Evolutionary conservation across 2,797 vertebrate species (phyloP).

Genomic region (Myotis daubentonii): DNA sequence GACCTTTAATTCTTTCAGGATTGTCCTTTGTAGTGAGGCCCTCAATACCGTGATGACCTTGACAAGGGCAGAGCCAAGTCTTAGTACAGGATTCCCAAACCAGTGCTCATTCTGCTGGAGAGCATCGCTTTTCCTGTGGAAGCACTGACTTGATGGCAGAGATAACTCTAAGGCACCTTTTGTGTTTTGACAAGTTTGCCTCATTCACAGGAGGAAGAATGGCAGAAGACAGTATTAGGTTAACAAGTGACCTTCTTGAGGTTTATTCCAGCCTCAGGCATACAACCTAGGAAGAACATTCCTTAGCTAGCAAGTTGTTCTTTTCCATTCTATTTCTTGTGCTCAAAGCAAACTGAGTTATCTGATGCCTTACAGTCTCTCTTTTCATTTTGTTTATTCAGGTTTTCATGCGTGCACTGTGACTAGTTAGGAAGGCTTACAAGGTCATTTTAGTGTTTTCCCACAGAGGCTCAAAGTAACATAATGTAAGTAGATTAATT

Average conservation of each 20-base stretch:
- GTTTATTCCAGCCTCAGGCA: slow-evolving; percentile 58
- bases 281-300: slow-evolving; percentile 56
- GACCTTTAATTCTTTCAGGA: not conserved
- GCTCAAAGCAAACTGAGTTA: slow-evolving; percentile 66
- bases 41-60: slow-evolving; percentile 35
- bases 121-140: not conserved
- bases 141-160: slow-evolving; percentile 4
- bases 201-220: slow-evolving; percentile 38
- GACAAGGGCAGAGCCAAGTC: not conserved
- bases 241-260: slow-evolving; percentile 61
- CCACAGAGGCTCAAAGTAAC: slow-evolving; percentile 52
- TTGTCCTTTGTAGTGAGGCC: slow-evolving; percentile 1
- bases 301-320: slow-evolving; percentile 71
- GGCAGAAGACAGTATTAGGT: slow-evolving; percentile 42
- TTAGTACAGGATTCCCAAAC: slow-evolving; percentile 15
- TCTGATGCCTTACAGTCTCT: slow-evolving; percentile 55
- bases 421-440: slow-evolving; percentile 64
- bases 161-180: not conserved
- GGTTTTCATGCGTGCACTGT: slow-evolving; percentile 49
- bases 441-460: slow-evolving; percentile 70
- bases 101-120: not conserved
- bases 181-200: slow-evolving; percentile 33
- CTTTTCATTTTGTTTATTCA: slow-evolving; percentile 69
- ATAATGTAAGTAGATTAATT: slow-evolving; percentile 67
- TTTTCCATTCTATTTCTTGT: slow-evolving; percentile 68